Evolutionary conservation across 2,888 invertebrate genomes (phyloP), one percentile per base, ranked within the genome.

Genomic region (Diabrotica balteata): DNA sequence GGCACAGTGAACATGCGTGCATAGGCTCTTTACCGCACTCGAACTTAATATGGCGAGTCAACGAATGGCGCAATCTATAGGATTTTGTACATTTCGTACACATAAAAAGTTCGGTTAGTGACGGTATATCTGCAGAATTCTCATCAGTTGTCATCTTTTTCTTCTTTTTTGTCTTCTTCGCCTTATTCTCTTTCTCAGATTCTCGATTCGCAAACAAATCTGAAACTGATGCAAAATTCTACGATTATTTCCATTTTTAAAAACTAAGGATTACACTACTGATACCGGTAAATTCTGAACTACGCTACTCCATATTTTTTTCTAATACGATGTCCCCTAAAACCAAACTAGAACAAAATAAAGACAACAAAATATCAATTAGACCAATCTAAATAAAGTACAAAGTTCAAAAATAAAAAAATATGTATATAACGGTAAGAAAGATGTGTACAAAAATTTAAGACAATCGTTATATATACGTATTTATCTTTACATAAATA

Each of bases 1-100:
- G 87, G 80, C 90, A 90, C 75, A 88, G 85, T 49, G 86, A 86
- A 72, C 90, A 90, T 72, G 88, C 87, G 79, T 89, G 89, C 76
- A 87, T 87, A 1, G 89, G 89, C 74, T 88, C 88, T 63, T 86
- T 84, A 0, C 86, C 87, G 70, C 87, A 87, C 72, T 87, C 87
- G 75, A 86, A 86, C 68, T 83, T 83, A 7, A 86, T 82, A 71
- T 87, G 87, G 11, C 87, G 81, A 75, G 87, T 88, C 10, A 87
- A 78, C 43, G 86, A 86, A 71, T 86, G 86, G 3, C 84, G 82
- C 17, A 86, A 78, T 10, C 84, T 83, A 75, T 87, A 87, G 22
- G 82, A 80, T 73, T 87, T 87, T 0, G 86, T 86, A 74, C 87
- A 87, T 52, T 84, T 84, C 4, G 81, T 80, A 75, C 87, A 87